phyloP scores from a whole-genome alignment of 2,797 vertebrate species.

The Allenopithecus nigroviridis region DNA sequence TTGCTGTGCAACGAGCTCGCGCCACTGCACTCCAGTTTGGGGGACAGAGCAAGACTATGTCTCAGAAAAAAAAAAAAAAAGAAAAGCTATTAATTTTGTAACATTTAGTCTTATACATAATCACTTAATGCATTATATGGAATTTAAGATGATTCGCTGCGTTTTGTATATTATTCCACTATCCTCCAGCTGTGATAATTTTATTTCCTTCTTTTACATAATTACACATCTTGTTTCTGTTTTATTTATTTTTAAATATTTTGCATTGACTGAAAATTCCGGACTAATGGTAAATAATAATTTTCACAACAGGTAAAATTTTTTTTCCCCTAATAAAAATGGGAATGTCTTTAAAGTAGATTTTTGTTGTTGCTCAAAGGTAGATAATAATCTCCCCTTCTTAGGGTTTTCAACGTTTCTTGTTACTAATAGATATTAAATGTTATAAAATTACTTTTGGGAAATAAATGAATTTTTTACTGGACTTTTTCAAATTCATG shows the following conservation, averaged over 20 bases:
- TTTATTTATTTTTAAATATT: neutral
- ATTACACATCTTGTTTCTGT: neutral
- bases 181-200: neutral
- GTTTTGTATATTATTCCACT: neutral
- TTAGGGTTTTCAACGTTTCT: neutral
- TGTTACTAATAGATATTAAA: neutral
- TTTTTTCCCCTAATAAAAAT: neutral
- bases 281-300: neutral
- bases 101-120: neutral
- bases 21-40: too few species aligned
- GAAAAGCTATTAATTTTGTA: neutral
- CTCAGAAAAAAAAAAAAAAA: neutral
- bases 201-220: neutral
- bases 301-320: neutral
- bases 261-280: neutral
- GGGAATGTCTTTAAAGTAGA: neutral
- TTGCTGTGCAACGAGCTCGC: too few species aligned
- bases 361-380: neutral
- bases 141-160: neutral
- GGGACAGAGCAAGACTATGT: too few species aligned
- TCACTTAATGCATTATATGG: neutral
- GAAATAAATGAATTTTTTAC: neutral
- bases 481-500: neutral
- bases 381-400: neutral
- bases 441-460: neutral